Percentiles rank a stretch among this genome's conserved stretches.
phyloP scores from a whole-genome alignment of 2,888 invertebrate genomes.

The Xylota segnis region DNA sequence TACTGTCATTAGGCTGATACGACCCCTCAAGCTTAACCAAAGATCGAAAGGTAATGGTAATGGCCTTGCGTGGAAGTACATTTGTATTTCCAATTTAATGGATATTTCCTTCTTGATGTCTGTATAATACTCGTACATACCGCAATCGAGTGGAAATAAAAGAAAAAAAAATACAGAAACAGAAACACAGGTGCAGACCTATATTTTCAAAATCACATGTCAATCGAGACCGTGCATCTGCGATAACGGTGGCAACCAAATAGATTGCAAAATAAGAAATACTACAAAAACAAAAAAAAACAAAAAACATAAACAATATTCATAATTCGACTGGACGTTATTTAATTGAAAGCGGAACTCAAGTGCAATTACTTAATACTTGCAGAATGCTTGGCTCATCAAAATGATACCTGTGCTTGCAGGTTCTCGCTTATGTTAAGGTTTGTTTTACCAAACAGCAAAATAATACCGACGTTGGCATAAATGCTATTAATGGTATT shows the following conservation, averaged over 20 bases:
- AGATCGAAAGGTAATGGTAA: constrained; percentile 60
- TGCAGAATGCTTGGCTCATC: constrained; percentile 48
- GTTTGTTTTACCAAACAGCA: constrained; percentile 49
- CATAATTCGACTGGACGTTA: constrained; percentile 59
- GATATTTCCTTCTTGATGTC: constrained; percentile 39
- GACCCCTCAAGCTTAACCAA: constrained; percentile 23
- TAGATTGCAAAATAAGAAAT: constrained; percentile 25
- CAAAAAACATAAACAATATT: constrained; percentile 44
- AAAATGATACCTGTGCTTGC: constrained; percentile 62
- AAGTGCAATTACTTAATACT: constrained; percentile 73
- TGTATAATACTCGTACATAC: neutral
- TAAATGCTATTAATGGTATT: constrained; percentile 55
- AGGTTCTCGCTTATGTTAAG: constrained; percentile 46
- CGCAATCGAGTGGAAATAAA: constrained; percentile 11
- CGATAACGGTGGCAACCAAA: constrained; percentile 10
- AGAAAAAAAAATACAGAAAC: no score
- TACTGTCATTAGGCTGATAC: constrained; percentile 63
- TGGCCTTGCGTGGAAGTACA: constrained; percentile 57
- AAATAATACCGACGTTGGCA: constrained; percentile 59
- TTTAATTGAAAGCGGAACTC: constrained; percentile 75
- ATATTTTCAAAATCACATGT: constrained; percentile 56
- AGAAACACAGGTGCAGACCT: constrained; percentile 67
- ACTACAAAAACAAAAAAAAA: constrained; percentile 17
- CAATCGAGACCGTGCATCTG: constrained; percentile 67
- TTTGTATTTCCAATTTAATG: constrained; percentile 49